These are phyloP conservation scores for Hippoglossus hippoglossus DNA, from an alignment of 2,797 vertebrate species.

Conservation along the genomic window DNA sequence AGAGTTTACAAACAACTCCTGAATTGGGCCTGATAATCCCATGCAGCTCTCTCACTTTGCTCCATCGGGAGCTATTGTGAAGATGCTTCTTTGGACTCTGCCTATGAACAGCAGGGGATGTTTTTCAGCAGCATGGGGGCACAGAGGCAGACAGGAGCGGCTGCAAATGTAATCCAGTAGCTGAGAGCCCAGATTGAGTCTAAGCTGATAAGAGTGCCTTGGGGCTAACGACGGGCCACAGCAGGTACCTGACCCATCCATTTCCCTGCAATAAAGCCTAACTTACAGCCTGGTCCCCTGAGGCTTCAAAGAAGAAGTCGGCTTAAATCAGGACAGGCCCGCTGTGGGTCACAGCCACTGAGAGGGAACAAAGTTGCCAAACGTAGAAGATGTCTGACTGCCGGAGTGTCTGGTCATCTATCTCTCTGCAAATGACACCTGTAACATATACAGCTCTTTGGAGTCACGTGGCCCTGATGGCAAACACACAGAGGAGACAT, in stretches of 20 bases:
- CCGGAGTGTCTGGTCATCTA: conserved; percentile 36
- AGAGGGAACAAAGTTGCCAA: conserved; percentile 42
- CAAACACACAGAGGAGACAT: conserved; percentile 61
- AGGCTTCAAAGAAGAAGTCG: conserved; percentile 76
- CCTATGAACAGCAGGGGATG: conserved; percentile 51
- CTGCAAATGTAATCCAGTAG: conserved; percentile 74
- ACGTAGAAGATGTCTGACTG: conserved; percentile 20
- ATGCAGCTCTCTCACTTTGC: conserved; percentile 57
- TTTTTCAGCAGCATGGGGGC: conserved; percentile 45
- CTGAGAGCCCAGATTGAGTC: conserved; percentile 60
- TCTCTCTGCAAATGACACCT: conserved; percentile 50
- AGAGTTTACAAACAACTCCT: conserved; percentile 65
- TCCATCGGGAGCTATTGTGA: conserved; percentile 59
- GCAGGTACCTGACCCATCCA: conserved; percentile 79
- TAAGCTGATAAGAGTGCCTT: conserved; percentile 74
- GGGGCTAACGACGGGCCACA: conserved; percentile 78
- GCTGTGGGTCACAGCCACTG: conserved; percentile 59
- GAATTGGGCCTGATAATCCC: conserved; percentile 68
- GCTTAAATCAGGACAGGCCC: conserved; percentile 34
- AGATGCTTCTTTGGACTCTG: conserved; percentile 40
- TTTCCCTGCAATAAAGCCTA: conserved; percentile 82
- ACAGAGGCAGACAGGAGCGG: conserved; percentile 50
- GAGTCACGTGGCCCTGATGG: conserved; percentile 13
- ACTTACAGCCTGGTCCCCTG: conserved; percentile 65
- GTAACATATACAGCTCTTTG: conserved; percentile 26